Conservation (phyloP, 2,113 vertebrate genomes). For the Xyliphius kryptos region DNA sequence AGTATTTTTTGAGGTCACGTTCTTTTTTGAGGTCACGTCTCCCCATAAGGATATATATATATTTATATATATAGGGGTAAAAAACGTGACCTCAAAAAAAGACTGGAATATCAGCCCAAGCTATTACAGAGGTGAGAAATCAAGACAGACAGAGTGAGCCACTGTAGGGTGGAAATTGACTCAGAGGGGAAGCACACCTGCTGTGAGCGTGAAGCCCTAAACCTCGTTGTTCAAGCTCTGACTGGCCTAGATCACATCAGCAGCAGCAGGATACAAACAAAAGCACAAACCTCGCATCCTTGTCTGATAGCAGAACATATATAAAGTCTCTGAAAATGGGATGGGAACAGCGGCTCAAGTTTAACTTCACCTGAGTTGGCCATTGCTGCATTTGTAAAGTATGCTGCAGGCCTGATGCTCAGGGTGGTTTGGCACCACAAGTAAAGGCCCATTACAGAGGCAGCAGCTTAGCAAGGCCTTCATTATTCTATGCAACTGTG, state of each 20-base stretch:
- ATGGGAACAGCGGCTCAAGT: too few relatives aligned
- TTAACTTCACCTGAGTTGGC: slow-evolving; percentile 21
- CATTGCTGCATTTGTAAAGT: slow-evolving; percentile 4
- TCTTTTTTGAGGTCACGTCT: slow-evolving; percentile 27
- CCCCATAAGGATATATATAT: slow-evolving; percentile 8
- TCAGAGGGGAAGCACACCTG: slow-evolving; percentile 44
- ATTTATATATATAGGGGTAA: neutral
- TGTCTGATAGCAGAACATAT: slow-evolving; percentile 19
- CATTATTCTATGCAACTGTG: slow-evolving; percentile 36
- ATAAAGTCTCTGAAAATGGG: too few relatives aligned
- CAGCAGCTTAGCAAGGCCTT: slow-evolving; percentile 27
- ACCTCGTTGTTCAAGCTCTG: slow-evolving; percentile 43
- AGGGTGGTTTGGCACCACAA: slow-evolving; percentile 25
- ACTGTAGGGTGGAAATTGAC: slow-evolving; percentile 44
- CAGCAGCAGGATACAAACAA: slow-evolving; percentile 29
- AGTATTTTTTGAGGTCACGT: too few relatives aligned
- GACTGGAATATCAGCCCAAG: slow-evolving; percentile 40
- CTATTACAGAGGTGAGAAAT: slow-evolving; percentile 41
- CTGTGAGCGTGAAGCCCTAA: slow-evolving; percentile 44
- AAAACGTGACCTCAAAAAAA: slow-evolving; percentile 41
- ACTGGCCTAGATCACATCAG: slow-evolving; percentile 42
- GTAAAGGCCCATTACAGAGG: slow-evolving; percentile 35
- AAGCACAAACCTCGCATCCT: slow-evolving; percentile 15
- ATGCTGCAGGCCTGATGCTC: neutral
- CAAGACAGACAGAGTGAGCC: slow-evolving; percentile 32